Percentiles rank a stretch among this genome's conserved stretches.
Conservation (phyloP, 2,113 vertebrate species). For the Phalacrocorax aristotelis region DNA sequence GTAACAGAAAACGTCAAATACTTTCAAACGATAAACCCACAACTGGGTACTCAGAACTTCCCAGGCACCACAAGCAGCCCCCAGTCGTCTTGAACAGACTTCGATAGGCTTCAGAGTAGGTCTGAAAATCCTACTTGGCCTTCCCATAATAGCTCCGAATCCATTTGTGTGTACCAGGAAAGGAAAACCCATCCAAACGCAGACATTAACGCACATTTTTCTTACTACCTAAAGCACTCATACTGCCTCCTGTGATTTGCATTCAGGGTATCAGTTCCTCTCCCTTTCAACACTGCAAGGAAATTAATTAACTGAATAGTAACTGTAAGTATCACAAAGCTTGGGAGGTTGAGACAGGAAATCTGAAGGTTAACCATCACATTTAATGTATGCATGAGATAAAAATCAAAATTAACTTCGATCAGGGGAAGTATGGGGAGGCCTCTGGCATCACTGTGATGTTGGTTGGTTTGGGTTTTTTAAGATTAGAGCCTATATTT, state of each 20-base stretch:
- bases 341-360: conserved; percentile 11
- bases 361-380: not conserved
- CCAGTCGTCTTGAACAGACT: not conserved
- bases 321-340: conserved; percentile 38
- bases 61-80: not conserved
- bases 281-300: not conserved
- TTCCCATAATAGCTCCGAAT: not conserved
- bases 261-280: conserved; percentile 61
- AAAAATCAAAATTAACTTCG: not conserved
- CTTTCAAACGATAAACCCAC: not conserved
- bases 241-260: conserved; percentile 23
- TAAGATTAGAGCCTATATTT: not conserved
- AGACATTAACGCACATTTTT: not conserved
- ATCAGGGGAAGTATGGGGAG: not conserved
- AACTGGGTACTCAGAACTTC: not conserved
- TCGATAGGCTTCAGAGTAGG: not conserved
- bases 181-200: not conserved
- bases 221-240: not conserved
- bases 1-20: not conserved
- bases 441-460: not conserved
- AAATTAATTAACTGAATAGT: conserved; percentile 50
- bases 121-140: not conserved
- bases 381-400: not conserved
- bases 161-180: not conserved
- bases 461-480: not conserved